phyloP scores from a whole-genome alignment of 2,888 invertebrate species.

The Argyresthia goedartella region DNA sequence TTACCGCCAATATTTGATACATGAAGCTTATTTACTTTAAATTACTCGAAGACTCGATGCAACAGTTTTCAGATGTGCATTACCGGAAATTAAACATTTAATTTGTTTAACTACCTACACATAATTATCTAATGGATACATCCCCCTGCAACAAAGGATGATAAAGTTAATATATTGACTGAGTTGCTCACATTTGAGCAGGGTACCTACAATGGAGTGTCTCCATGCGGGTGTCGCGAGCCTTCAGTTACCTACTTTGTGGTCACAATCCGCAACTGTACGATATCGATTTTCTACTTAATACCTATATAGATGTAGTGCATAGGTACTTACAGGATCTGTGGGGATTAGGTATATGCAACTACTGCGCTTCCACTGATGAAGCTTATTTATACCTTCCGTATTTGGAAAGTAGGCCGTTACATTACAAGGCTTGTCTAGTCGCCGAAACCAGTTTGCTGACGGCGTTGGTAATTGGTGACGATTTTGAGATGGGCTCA shows the following conservation, averaged over 20 bases:
- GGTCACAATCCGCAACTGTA: constrained; percentile 49
- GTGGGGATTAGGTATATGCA: not conserved
- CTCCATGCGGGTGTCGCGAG: constrained; percentile 16
- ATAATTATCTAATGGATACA: not conserved
- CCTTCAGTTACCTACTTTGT: constrained; percentile 47
- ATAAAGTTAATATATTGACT: not conserved
- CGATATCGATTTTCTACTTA: constrained; percentile 47
- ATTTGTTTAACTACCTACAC: no score
- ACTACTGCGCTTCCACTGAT: not conserved
- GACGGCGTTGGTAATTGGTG: not conserved
- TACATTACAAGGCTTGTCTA: constrained; percentile 1
- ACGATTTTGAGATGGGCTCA: not conserved
- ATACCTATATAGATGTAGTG: no score
- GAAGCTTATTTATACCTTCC: constrained; percentile 2
- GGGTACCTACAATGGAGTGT: constrained; percentile 1
- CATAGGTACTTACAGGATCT: no score
- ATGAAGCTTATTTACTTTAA: no score
- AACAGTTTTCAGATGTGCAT: no score
- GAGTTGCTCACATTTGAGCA: not conserved
- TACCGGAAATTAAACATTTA: no score
- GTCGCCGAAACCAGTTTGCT: constrained; percentile 4
- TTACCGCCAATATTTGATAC: no score
- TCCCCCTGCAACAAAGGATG: not conserved
- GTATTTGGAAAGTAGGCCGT: constrained; percentile 1
- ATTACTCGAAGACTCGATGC: no score